A percentile compares a stretch with the other conserved stretches of the same genome.
Conservation (phyloP, 92 coral and sea anemone genomes). For the Blastomussa wellsi region DNA sequence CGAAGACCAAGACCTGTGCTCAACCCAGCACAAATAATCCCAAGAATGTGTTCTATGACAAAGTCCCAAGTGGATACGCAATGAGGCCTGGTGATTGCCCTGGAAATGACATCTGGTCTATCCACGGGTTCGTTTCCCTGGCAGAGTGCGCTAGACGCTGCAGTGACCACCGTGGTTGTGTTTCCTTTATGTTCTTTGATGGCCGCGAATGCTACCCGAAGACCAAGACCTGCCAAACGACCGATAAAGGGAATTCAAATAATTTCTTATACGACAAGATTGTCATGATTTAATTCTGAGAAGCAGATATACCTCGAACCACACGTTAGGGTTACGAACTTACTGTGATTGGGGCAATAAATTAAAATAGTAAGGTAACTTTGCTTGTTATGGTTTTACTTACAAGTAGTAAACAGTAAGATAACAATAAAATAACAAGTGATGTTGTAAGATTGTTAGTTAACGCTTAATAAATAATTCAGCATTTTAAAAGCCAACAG, state of each 20-base stretch:
- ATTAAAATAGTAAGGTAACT: not conserved
- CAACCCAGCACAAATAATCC: not conserved
- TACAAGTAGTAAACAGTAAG: not conserved
- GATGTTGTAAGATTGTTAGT: not conserved
- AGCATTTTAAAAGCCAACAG: not conserved
- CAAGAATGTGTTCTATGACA: slow-evolving; percentile 30
- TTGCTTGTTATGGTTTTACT: not conserved
- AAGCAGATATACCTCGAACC: not conserved
- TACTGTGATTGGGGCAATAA: not conserved
- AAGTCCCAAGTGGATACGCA: slow-evolving; percentile 20
- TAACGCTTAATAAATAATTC: not conserved
- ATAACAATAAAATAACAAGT: not conserved
- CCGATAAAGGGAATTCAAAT: not conserved
- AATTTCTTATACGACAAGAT: slow-evolving; percentile 31
- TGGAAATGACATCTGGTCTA: slow-evolving; percentile 25
- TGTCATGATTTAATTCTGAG: not conserved
- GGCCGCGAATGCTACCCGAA: slow-evolving; percentile 29
- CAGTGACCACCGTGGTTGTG: not conserved
- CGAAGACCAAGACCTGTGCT: slow-evolving; percentile 23
- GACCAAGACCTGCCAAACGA: slow-evolving; percentile 17
- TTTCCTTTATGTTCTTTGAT: slow-evolving; percentile 16
- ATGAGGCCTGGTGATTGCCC: slow-evolving; percentile 42
- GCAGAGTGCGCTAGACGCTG: slow-evolving; percentile 26
- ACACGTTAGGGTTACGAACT: not conserved
- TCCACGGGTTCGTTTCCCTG: slow-evolving; percentile 3